Percentiles rank a stretch among this genome's conserved stretches.
Conservation (phyloP, 2,797 vertebrate species). For the Muraenolepis orangiensis region DNA sequence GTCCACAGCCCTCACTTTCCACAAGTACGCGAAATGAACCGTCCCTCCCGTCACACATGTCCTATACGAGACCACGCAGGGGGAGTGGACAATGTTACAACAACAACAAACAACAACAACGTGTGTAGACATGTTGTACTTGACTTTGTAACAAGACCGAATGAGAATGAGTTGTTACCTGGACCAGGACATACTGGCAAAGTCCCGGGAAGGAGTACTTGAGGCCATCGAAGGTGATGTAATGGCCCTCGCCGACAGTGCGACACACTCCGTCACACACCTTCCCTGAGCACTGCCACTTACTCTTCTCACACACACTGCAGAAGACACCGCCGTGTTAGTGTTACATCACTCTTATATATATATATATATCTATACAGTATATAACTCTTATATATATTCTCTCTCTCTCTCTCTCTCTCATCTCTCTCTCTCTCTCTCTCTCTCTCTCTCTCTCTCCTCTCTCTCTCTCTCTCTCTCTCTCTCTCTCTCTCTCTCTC, state of each 20-base stretch:
- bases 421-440: too few species aligned
- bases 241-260: slow-evolving; percentile 84
- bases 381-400: too few species aligned
- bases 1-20: slow-evolving; percentile 87
- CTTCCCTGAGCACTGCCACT: slow-evolving; percentile 85
- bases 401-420: too few species aligned
- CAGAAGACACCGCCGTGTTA: slow-evolving; percentile 9
- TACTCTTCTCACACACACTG: slow-evolving; percentile 85
- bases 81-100: neutral
- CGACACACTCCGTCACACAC: slow-evolving; percentile 85
- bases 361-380: too few species aligned
- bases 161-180: slow-evolving; percentile 76
- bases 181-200: slow-evolving; percentile 90
- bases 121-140: neutral
- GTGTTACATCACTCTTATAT: neutral
- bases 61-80: slow-evolving; percentile 61
- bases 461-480: neutral
- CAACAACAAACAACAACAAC: neutral
- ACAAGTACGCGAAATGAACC: slow-evolving; percentile 89
- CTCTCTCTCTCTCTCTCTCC: too few species aligned
- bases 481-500: neutral
- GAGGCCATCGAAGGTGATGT: slow-evolving; percentile 90
- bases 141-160: too few species aligned
- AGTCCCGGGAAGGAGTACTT: slow-evolving; percentile 88
- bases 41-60: slow-evolving; percentile 79